Evolutionary conservation across 2,888 invertebrate species (phyloP).

Genomic region (Clepsis dumicolana): DNA sequence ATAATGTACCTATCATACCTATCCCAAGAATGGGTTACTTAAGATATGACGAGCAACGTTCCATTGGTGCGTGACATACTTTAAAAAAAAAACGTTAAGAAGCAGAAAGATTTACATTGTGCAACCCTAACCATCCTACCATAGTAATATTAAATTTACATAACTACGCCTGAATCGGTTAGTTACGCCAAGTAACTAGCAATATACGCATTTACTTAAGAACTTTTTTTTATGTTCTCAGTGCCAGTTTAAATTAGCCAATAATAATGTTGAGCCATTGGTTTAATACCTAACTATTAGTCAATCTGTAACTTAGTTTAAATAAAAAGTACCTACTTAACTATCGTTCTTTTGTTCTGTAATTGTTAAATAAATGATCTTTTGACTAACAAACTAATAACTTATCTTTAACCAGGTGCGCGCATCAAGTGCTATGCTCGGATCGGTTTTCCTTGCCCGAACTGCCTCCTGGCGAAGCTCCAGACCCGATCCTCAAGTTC

Average conservation of each 20-base stretch:
- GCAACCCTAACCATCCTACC: neutral
- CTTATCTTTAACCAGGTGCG: slow-evolving; percentile 58
- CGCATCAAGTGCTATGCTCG: slow-evolving; percentile 51
- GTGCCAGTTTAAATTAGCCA: no score
- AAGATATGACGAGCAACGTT: neutral
- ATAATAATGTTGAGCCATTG: no score
- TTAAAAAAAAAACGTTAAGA: no score
- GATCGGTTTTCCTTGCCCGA: slow-evolving; percentile 69
- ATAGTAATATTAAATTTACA: neutral
- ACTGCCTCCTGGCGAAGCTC: slow-evolving; percentile 77
- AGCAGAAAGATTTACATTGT: no score
- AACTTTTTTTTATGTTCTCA: no score
- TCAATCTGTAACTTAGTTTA: no score
- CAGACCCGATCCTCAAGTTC: slow-evolving; percentile 76
- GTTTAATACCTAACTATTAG: no score
- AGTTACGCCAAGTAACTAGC: neutral
- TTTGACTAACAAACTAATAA: no score
- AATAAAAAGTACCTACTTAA: no score
- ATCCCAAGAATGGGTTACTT: neutral
- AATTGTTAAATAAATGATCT: no score
- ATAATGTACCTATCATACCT: neutral
- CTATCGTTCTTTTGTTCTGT: no score
- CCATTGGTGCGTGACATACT: no score
- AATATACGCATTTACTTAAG: neutral
- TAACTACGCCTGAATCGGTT: neutral